Percentiles rank a stretch among this genome's conserved stretches.
These are phyloP conservation scores for Sebastes elongatus DNA, from an alignment of 2,797 vertebrate genomes.

Conservation along the genomic window DNA sequence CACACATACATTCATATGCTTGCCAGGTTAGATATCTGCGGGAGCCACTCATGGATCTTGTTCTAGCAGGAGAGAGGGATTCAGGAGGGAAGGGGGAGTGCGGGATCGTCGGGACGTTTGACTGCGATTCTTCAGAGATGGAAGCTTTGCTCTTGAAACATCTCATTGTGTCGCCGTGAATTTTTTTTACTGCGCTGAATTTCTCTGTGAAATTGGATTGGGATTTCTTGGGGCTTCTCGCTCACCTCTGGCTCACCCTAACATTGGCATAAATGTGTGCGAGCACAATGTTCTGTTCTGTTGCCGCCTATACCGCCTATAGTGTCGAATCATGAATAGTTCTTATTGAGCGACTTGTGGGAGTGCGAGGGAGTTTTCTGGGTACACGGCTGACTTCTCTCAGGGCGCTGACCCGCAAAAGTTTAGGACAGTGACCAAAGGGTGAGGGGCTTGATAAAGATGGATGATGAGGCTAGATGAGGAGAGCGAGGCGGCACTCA, in stretches of 20 bases:
- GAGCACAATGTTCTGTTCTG: slow-evolving; percentile 71
- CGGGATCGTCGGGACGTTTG: slow-evolving; percentile 41
- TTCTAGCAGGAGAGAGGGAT: slow-evolving; percentile 53
- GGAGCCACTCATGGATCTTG: slow-evolving; percentile 71
- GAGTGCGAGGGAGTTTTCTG: slow-evolving; percentile 57
- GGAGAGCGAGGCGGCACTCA: slow-evolving; percentile 35
- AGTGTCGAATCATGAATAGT: slow-evolving; percentile 58
- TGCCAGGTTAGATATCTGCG: slow-evolving; percentile 77
- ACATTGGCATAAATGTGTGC: slow-evolving; percentile 43
- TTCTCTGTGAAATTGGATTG: slow-evolving; percentile 50
- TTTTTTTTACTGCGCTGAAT: slow-evolving; percentile 19
- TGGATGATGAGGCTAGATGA: slow-evolving; percentile 62
- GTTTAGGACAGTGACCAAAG: slow-evolving; percentile 53
- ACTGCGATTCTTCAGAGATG: slow-evolving; percentile 54
- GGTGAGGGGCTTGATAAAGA: slow-evolving; percentile 62
- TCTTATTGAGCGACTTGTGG: slow-evolving; percentile 66
- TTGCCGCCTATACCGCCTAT: slow-evolving; percentile 56
- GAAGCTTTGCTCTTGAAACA: slow-evolving; percentile 55
- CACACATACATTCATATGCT: slow-evolving; percentile 56
- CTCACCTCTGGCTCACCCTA: slow-evolving; percentile 71
- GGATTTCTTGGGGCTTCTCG: slow-evolving; percentile 38
- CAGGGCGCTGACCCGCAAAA: slow-evolving; percentile 44
- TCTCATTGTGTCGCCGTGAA: slow-evolving; percentile 55
- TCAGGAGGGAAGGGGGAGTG: slow-evolving; percentile 22
- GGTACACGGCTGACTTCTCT: slow-evolving; percentile 62